These are phyloP conservation scores for Xanthia icteritia DNA, from an alignment of 2,888 invertebrate species.

Conservation along the genomic window DNA sequence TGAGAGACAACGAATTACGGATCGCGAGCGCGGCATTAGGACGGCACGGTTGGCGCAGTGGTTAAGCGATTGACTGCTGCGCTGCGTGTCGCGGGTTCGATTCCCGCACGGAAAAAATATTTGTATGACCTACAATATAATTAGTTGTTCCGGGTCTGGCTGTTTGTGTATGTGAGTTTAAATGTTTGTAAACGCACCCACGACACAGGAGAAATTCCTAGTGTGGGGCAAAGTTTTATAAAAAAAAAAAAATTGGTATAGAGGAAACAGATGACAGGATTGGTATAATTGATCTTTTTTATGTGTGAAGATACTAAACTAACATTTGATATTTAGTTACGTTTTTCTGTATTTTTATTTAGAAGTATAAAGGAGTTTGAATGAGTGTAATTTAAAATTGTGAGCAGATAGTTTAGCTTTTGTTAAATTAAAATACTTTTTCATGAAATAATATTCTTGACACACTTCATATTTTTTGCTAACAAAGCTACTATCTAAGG, in stretches of 20 bases:
- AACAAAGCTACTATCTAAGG: not conserved
- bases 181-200: no score
- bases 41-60: no score
- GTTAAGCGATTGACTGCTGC: no score
- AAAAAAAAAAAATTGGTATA: no score
- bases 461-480: not conserved
- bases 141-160: no score
- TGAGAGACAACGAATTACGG: conserved; percentile 21
- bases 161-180: no score
- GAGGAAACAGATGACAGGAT: not conserved
- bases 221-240: no score
- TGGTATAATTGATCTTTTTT: conserved; percentile 11
- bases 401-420: not conserved
- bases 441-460: no score
- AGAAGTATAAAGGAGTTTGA: not conserved
- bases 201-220: no score
- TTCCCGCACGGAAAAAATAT: no score
- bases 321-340: not conserved
- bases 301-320: not conserved
- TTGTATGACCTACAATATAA: no score
- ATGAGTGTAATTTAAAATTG: not conserved
- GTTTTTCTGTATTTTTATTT: not conserved
- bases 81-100: no score
- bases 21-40: conserved; percentile 9
- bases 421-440: not conserved